phyloP scores from a whole-genome alignment of 2,888 invertebrate species.

The Lochmaea crataegi region DNA sequence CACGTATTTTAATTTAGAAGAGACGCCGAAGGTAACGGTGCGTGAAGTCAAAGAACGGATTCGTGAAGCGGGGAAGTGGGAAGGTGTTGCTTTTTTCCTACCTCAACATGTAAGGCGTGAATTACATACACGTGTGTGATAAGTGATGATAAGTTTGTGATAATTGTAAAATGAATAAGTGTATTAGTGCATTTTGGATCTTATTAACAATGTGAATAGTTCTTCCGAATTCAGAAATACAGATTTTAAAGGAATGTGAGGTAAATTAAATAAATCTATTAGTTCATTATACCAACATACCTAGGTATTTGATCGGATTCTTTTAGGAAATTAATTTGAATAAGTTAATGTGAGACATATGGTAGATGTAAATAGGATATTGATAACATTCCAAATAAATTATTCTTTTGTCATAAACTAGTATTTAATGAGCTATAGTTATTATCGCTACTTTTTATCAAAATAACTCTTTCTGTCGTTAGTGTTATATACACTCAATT shows the following conservation, averaged over 20 bases:
- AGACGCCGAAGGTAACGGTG: conserved; percentile 2
- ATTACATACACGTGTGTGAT: conserved; percentile 5
- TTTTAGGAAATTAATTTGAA: background rate
- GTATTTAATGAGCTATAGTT: too few relatives aligned
- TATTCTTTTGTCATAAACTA: too few relatives aligned
- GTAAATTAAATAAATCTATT: background rate
- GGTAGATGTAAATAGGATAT: too few relatives aligned
- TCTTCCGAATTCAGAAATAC: background rate
- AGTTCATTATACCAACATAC: background rate
- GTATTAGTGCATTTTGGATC: conserved; percentile 2
- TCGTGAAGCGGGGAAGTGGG: background rate
- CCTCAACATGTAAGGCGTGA: conserved; percentile 7
- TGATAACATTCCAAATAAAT: too few relatives aligned
- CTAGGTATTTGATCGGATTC: background rate
- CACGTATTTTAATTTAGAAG: background rate
- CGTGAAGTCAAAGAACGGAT: background rate
- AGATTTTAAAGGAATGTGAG: background rate
- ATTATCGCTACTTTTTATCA: too few relatives aligned
- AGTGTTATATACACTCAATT: too few relatives aligned
- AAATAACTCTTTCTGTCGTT: too few relatives aligned
- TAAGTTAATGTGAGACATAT: background rate
- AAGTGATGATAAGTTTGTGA: conserved; percentile 5
- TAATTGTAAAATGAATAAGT: conserved; percentile 3
- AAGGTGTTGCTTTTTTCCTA: conserved; percentile 1
- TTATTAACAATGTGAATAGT: background rate